Base-by-base conservation (phyloP, 2,113 vertebrate species). In the Charadrius vociferus region DNA sequence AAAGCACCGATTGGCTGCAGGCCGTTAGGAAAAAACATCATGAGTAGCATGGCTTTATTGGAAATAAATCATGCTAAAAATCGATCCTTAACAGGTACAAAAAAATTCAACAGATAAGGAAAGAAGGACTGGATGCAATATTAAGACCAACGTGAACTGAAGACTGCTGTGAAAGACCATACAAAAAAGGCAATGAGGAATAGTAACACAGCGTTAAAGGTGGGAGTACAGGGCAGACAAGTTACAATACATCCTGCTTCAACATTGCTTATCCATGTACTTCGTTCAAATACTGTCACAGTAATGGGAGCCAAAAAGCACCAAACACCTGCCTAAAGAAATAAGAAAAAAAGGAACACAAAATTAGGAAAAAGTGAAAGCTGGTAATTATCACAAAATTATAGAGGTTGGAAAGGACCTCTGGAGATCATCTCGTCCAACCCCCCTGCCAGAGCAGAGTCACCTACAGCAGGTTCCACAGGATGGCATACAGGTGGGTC, bases 21-120 rank as follows among this genome's bases (percentile, higher is more conserved):
- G 83, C 47, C 61, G 1, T 55, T 30, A 77, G 36, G 75, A 87
- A 84, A 80, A 61, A 34, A 95, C 19, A 81, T 49, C 67, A 88
- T 63, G 80, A 95, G 59, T 43, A 85, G 73, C 53, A 95, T 96
- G 53, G 89, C 96, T 96, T 97, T 97, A 97, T 65, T 97, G 83
- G 90, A 71, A 94, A 97, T 77, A 95, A 96, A 97, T 96, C 94
- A 93, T 83, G 71, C 52, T 72, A 75, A 58, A 93, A 92, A 74
- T 74, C 52, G 22, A 97, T 93, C 71, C n/a, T 90, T 91, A 91
- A 81, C 72, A 73, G 34, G 86, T 97, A 97, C 77, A 45, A 97
- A 95, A 95, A 88, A 78, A 59, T 21, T 73, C 71, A 96, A 88
- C 45, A 83, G 41, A 2, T 81, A 95, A 63, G 77, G 81, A 63